Conservation (phyloP, 2,113 vertebrate genomes). For the Myotis yumanensis region DNA sequence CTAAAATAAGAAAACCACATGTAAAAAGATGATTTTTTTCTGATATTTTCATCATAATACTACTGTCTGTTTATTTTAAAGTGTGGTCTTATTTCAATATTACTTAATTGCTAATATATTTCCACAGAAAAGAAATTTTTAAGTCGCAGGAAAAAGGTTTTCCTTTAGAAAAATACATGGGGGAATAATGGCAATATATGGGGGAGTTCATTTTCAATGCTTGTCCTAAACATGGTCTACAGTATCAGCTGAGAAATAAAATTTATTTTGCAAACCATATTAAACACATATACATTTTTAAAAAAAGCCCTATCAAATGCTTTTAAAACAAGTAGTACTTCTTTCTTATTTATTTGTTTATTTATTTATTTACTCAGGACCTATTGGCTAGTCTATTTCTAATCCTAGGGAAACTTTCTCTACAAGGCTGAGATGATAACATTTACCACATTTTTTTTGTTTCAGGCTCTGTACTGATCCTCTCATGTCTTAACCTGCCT, state of each 20-base stretch:
- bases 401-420: conserved; percentile 13
- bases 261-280: conserved; percentile 24
- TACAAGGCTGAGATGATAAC: conserved; percentile 1
- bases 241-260: conserved; percentile 47
- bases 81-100: conserved; percentile 38
- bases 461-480: neutral
- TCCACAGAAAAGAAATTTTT: conserved; percentile 5
- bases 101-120: conserved; percentile 24
- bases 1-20: neutral
- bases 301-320: neutral
- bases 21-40: neutral
- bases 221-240: conserved; percentile 8
- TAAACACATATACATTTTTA: neutral
- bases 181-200: conserved; percentile 22
- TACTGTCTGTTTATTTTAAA: neutral
- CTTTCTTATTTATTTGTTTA: neutral
- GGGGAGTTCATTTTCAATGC: conserved; percentile 22
- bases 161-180: conserved; percentile 23
- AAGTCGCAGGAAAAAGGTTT: neutral
- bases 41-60: conserved; percentile 6
- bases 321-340: conserved; percentile 30
- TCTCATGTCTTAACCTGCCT: neutral
- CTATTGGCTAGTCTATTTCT: neutral
- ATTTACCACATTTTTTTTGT: neutral
- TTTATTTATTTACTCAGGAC: neutral